A percentile compares a stretch with the other conserved stretches of the same genome.
phyloP scores from a whole-genome alignment of 2,113 vertebrate species.

The Xyrauchen texanus region DNA sequence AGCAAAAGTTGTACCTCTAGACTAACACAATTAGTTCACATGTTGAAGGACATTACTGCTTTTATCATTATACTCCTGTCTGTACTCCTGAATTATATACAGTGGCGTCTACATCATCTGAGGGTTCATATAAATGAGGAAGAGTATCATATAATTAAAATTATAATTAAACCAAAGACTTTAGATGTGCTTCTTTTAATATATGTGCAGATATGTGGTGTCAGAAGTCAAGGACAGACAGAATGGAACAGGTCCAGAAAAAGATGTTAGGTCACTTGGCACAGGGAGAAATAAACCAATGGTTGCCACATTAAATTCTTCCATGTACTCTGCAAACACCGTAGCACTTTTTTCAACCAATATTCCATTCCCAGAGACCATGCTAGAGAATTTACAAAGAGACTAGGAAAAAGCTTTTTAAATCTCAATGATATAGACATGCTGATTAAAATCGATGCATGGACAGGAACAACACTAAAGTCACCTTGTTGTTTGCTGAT shows the following conservation, averaged over 20 bases:
- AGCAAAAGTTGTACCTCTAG: no score
- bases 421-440: neutral
- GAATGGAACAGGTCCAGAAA: constrained; percentile 4
- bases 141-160: no score
- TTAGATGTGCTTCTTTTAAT: no score
- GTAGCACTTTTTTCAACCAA: neutral
- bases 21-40: no score
- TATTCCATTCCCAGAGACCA: neutral
- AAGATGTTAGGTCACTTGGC: constrained; percentile 1
- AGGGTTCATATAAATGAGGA: no score
- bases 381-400: neutral
- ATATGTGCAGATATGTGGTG: no score
- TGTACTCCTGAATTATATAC: no score
- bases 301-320: constrained; percentile 33
- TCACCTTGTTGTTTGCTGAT: constrained; percentile 34
- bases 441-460: constrained; percentile 6
- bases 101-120: no score
- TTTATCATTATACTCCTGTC: no score
- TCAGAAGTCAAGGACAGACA: constrained; percentile 24
- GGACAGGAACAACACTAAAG: neutral
- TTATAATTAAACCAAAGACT: no score
- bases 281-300: constrained; percentile 4
- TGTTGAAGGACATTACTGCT: no score
- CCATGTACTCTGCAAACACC: constrained; percentile 7
- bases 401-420: neutral